These are phyloP conservation scores for Tachystola acroxantha DNA, from an alignment of 2,888 invertebrate genomes.

Conservation along the genomic window DNA sequence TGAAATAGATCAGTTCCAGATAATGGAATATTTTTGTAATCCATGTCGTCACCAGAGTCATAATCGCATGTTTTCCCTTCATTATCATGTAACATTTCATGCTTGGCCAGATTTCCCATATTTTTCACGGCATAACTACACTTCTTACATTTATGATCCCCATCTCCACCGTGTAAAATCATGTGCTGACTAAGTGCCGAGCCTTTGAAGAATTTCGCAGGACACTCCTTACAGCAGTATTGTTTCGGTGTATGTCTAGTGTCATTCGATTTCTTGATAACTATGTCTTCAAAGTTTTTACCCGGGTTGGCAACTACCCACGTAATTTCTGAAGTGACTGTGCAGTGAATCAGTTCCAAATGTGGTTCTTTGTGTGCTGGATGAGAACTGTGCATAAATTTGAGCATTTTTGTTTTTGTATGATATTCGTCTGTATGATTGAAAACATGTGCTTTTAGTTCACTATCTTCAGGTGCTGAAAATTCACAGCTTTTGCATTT, in stretches of 20 bases:
- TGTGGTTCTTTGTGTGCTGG: constrained; percentile 81
- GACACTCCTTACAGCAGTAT: constrained; percentile 81
- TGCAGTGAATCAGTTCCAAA: constrained; percentile 57
- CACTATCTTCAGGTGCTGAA: constrained; percentile 83
- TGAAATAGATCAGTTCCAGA: constrained; percentile 83
- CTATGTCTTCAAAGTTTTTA: constrained; percentile 41
- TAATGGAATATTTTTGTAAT: constrained; percentile 76
- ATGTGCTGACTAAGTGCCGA: constrained; percentile 84
- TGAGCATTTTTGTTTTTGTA: constrained; percentile 84
- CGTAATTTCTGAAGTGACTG: constrained; percentile 42
- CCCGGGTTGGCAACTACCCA: constrained; percentile 63
- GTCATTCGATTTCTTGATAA: constrained; percentile 39
- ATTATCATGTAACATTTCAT: constrained; percentile 76
- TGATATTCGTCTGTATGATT: constrained; percentile 90
- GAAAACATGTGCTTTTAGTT: constrained; percentile 82
- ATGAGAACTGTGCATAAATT: constrained; percentile 81
- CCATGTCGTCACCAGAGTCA: constrained; percentile 68
- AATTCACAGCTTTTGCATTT: constrained; percentile 89
- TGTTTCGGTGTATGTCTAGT: constrained; percentile 54
- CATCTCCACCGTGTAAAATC: constrained; percentile 81
- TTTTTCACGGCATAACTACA: constrained; percentile 85
- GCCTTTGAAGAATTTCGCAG: constrained; percentile 85
- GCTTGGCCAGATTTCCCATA: constrained; percentile 81
- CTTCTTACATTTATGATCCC: constrained; percentile 82
- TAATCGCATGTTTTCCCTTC: constrained; percentile 60